These are phyloP conservation scores for Tetrapedia diversipes DNA, from an alignment of 2,888 invertebrate species.

Conservation along the genomic window DNA sequence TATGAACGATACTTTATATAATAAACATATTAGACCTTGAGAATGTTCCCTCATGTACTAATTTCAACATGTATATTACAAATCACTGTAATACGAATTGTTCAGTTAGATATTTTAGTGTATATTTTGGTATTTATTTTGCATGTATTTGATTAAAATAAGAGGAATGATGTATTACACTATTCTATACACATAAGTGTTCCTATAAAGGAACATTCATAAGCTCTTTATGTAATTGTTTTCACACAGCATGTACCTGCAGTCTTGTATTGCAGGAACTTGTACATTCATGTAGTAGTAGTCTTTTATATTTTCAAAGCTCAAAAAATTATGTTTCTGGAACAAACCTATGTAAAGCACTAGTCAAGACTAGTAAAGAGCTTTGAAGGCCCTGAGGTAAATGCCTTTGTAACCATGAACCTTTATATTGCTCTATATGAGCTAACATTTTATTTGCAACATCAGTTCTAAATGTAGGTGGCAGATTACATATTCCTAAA, in stretches of 20 bases:
- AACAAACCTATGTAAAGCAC: constrained; percentile 83
- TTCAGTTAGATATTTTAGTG: neutral
- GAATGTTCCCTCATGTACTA: constrained; percentile 37
- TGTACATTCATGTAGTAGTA: constrained; percentile 37
- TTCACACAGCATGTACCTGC: constrained; percentile 35
- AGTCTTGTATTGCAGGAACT: constrained; percentile 59
- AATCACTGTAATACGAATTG: neutral
- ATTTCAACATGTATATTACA: constrained; percentile 1
- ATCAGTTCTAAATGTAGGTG: constrained; percentile 86
- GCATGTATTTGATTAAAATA: no score
- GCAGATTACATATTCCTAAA: constrained; percentile 86
- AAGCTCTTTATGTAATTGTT: constrained; percentile 48
- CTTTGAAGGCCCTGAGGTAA: constrained; percentile 84
- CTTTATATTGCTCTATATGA: constrained; percentile 84
- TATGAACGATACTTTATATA: constrained; percentile 15
- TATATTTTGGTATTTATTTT: no score
- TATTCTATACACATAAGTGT: constrained; percentile 13
- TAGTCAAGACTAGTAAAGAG: constrained; percentile 83
- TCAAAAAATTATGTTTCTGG: constrained; percentile 77
- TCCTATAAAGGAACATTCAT: constrained; percentile 49
- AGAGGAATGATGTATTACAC: neutral
- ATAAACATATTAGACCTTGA: constrained; percentile 35
- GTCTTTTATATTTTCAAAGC: constrained; percentile 32
- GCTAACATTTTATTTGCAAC: constrained; percentile 86
- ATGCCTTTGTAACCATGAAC: constrained; percentile 84